Conservation (phyloP, 1,140 invertebrate genomes). For the Bactericera cockerelli region DNA sequence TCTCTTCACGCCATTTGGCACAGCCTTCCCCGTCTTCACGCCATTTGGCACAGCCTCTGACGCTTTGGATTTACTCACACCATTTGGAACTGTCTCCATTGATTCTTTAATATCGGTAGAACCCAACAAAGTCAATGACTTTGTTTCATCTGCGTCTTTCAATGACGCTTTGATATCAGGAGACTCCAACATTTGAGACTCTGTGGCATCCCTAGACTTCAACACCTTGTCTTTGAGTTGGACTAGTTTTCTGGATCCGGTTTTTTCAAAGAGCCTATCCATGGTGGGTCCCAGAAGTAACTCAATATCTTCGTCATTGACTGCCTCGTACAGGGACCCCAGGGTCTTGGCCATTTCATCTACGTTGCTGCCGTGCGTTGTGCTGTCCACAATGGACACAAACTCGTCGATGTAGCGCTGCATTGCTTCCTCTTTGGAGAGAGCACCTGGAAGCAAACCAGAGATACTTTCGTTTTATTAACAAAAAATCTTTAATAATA, state of each 20-base stretch:
- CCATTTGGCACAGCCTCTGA: no score
- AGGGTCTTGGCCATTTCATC: slow-evolving; percentile 54
- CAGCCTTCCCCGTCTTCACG: no score
- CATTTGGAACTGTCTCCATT: no score
- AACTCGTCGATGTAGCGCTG: slow-evolving; percentile 77
- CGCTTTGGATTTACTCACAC: no score
- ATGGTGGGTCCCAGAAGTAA: slow-evolving; percentile 55
- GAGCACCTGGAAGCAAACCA: slow-evolving; percentile 38
- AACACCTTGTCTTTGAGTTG: not conserved
- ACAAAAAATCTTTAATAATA: no score
- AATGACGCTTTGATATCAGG: no score
- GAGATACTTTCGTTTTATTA: no score
- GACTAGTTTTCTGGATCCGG: slow-evolving; percentile 33
- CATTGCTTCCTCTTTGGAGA: slow-evolving; percentile 76
- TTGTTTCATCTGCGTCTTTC: no score
- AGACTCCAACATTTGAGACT: no score
- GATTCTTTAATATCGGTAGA: no score
- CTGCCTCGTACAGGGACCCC: slow-evolving; percentile 34
- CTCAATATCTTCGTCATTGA: slow-evolving; percentile 49
- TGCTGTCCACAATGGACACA: slow-evolving; percentile 57
- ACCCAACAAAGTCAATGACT: no score
- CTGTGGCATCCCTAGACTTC: not conserved
- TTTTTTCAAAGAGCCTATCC: slow-evolving; percentile 44
- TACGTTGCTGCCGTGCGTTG: slow-evolving; percentile 64
- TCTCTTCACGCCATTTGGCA: no score